phyloP scores from a whole-genome alignment of 23 tunicate genomes.

The Ciona savignyi region DNA sequence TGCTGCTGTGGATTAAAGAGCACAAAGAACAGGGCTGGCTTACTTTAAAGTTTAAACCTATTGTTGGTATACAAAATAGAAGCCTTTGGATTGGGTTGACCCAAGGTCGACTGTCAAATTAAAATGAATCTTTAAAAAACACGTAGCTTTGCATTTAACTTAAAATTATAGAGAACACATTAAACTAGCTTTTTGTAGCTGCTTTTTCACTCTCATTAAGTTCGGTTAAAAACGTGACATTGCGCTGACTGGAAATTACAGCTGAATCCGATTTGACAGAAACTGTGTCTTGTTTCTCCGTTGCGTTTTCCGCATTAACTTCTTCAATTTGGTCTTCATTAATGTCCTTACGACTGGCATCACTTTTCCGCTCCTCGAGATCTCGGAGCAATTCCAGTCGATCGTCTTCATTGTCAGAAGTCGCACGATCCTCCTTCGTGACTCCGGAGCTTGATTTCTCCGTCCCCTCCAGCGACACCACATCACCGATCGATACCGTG shows the following conservation, averaged over 20 bases:
- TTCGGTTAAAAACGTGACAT: constrained; percentile 62
- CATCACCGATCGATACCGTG: constrained; percentile 38
- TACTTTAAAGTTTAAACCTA: no score
- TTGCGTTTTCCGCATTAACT: background rate
- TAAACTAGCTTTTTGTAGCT: background rate
- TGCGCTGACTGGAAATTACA: constrained; percentile 20
- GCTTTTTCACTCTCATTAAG: background rate
- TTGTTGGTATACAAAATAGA: no score
- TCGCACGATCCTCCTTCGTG: constrained; percentile 62
- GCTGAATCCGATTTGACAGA: constrained; percentile 67
- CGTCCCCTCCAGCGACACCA: constrained; percentile 33
- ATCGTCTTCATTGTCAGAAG: constrained; percentile 70
- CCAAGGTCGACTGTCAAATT: no score
- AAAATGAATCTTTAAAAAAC: no score
- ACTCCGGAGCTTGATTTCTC: constrained; percentile 8
- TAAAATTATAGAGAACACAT: no score
- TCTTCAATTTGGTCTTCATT: constrained; percentile 1
- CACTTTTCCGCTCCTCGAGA: background rate
- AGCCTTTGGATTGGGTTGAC: no score
- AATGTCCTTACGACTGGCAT: background rate
- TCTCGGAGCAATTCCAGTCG: background rate
- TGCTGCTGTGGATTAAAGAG: no score
- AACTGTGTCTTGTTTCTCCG: constrained; percentile 12
- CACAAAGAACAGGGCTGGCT: no score
- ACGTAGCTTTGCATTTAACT: no score